These are phyloP conservation scores for Tachuris rubrigastra DNA, from an alignment of 2,113 vertebrate genomes.

Conservation along the genomic window DNA sequence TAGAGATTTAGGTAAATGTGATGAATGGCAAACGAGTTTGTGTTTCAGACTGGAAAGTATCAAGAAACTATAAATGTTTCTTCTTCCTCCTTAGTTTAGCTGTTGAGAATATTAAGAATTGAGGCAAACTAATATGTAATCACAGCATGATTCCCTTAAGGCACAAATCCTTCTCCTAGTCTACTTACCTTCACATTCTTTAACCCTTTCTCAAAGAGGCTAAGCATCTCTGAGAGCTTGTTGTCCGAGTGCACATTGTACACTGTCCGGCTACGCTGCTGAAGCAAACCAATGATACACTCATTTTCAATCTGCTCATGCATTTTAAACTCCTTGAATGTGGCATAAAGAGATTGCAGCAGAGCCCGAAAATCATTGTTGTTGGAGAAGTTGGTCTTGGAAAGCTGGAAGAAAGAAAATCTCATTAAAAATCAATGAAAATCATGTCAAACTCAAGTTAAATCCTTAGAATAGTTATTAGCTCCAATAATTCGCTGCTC, in stretches of 20 bases:
- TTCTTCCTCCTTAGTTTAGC: not conserved
- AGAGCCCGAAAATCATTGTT: slow-evolving; percentile 97
- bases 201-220: slow-evolving; percentile 94
- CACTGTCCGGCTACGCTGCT: slow-evolving; percentile 91
- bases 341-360: slow-evolving; percentile 91
- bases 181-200: slow-evolving; percentile 88
- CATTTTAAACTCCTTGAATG: slow-evolving; percentile 99
- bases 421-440: not conserved
- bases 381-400: slow-evolving; percentile 99
- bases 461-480: not conserved
- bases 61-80: not conserved
- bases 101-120: not conserved
- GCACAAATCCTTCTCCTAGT: not conserved
- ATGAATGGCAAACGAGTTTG: not conserved
- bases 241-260: slow-evolving; percentile 97
- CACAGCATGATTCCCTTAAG: not conserved
- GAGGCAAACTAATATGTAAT: not conserved
- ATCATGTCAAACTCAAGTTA: not conserved
- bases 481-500: not conserved
- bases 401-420: slow-evolving; percentile 80
- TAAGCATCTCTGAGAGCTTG: slow-evolving; percentile 97
- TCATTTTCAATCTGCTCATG: slow-evolving; percentile 99
- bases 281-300: slow-evolving; percentile 93
- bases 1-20: not conserved
- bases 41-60: not conserved